phyloP scores from a whole-genome alignment of 1,140 invertebrate species.

The Neuroterus valhalla region DNA sequence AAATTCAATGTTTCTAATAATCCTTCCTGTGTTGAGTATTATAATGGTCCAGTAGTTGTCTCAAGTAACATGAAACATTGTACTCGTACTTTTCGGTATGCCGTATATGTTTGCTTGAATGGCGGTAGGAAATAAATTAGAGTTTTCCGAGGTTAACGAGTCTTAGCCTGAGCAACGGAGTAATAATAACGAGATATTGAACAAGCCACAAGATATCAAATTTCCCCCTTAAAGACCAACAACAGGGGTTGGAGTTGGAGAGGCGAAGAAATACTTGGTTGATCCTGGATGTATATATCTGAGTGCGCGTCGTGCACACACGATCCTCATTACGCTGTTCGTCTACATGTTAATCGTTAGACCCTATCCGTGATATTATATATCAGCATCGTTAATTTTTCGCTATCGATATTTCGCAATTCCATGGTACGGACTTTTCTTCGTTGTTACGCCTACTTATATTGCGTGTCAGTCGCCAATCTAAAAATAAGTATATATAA shows the following conservation, averaged over 20 bases:
- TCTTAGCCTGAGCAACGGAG: conserved; percentile 45
- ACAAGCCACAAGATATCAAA: conserved; percentile 61
- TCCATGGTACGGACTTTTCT: not conserved
- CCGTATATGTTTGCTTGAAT: conserved; percentile 5
- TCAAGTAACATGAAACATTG: conserved; percentile 4
- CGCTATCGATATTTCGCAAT: conserved; percentile 13
- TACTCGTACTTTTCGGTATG: not conserved
- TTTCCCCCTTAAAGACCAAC: conserved; percentile 66
- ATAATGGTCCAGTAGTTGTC: not conserved
- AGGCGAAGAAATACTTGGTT: conserved; percentile 26
- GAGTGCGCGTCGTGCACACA: conserved; percentile 57
- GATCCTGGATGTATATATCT: conserved; percentile 45
- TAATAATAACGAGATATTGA: conserved; percentile 69
- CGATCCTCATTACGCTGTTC: conserved; percentile 63
- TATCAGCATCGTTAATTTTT: conserved; percentile 53
- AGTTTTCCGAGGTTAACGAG: conserved; percentile 64
- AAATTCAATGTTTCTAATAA: not conserved
- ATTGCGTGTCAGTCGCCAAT: too few relatives aligned
- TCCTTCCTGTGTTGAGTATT: not conserved
- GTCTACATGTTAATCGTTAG: conserved; percentile 49
- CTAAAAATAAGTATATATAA: too few relatives aligned
- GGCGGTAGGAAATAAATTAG: conserved; percentile 42
- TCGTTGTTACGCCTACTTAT: too few relatives aligned
- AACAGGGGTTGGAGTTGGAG: conserved; percentile 34
- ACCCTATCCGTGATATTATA: conserved; percentile 47